Percentiles rank a stretch among this genome's conserved stretches.
These are phyloP conservation scores for Ovis canadensis DNA, from an alignment of 2,113 vertebrate species.

Conservation along the genomic window DNA sequence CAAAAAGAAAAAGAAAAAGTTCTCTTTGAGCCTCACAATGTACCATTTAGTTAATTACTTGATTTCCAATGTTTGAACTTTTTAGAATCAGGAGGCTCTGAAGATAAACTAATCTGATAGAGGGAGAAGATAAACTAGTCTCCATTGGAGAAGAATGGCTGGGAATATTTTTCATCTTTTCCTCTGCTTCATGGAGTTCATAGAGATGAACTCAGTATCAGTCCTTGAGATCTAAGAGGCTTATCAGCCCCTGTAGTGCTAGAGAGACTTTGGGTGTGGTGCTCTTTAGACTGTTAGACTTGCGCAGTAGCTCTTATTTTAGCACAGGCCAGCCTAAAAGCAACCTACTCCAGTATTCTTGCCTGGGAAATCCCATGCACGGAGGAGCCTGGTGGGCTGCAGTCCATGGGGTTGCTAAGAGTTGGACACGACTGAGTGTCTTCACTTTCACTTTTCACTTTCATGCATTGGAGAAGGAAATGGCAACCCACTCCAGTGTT, in stretches of 20 bases:
- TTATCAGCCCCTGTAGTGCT: neutral
- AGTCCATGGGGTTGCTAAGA: too few relatives aligned
- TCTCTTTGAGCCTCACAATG: neutral
- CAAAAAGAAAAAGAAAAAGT: neutral
- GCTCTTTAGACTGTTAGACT: neutral
- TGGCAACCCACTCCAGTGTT: too few relatives aligned
- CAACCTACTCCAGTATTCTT: too few relatives aligned
- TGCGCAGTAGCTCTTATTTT: neutral
- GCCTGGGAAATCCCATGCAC: too few relatives aligned
- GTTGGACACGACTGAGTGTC: too few relatives aligned
- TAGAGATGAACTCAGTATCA: neutral
- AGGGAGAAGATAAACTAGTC: neutral
- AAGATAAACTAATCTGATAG: neutral
- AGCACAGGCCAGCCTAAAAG: neutral
- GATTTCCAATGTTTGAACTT: neutral
- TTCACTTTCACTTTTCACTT: too few relatives aligned
- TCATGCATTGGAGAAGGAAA: too few relatives aligned
- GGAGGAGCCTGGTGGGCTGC: too few relatives aligned
- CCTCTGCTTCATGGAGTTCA: neutral
- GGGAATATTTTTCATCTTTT: neutral
- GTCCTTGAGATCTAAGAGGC: neutral
- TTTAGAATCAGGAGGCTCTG: conserved; percentile 22
- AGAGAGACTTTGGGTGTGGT: neutral
- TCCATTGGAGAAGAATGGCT: neutral
- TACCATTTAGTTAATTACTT: conserved; percentile 23